Conservation (phyloP, 2,113 vertebrate species). For the Perca fluviatilis region DNA sequence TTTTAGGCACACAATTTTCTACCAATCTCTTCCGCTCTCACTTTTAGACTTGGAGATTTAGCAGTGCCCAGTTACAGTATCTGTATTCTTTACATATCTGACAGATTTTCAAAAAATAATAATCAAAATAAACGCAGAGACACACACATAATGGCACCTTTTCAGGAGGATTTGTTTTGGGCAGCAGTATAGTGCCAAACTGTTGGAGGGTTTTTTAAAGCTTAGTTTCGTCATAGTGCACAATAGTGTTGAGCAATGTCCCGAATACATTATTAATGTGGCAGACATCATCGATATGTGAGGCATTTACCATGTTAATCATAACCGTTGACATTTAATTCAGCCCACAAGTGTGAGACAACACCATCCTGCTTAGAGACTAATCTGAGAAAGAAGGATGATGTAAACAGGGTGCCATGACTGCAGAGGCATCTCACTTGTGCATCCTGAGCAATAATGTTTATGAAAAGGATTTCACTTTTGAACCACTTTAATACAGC, state of each 20-base stretch:
- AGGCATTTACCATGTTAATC: conserved; percentile 31
- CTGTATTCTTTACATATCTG: neutral
- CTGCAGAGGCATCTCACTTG: neutral
- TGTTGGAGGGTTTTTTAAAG: conserved; percentile 16
- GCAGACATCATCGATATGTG: neutral
- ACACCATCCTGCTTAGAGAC: neutral
- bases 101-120: neutral
- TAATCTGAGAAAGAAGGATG: neutral
- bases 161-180: neutral
- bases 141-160: neutral
- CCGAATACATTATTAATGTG: conserved; percentile 23
- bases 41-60: no score
- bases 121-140: neutral
- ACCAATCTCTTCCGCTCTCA: no score
- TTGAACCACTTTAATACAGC: neutral
- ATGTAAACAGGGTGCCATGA: conserved; percentile 27
- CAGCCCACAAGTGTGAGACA: conserved; percentile 25
- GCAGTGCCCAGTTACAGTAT: neutral
- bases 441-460: neutral
- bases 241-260: neutral
- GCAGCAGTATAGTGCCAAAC: neutral
- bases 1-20: no score
- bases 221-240: neutral
- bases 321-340: conserved; percentile 27
- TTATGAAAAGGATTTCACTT: neutral